Evolutionary conservation across 2,888 invertebrate species (phyloP), one percentile per base, ranked within the genome.

Genomic region (Sesia bembeciformis): DNA sequence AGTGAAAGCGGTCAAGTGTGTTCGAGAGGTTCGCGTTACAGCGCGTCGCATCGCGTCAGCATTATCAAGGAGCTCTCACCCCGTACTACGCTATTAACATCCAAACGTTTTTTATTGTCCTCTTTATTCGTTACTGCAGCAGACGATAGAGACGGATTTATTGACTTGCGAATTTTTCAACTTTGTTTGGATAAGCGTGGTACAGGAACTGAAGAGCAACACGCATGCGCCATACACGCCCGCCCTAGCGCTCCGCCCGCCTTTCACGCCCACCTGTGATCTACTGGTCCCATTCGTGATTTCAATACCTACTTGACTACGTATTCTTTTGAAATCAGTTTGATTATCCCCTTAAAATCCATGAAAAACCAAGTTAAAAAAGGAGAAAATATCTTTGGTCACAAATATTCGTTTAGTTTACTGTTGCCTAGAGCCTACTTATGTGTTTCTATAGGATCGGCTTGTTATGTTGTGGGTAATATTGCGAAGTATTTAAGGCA

Each of bases 141-240:
- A 66, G 61, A 63, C 64, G 78, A 83, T 75, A 77, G 81, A 76
- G 86, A 85, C 70, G 65, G 74, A 67, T 66, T 72, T 71, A 70
- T 74, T 72, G 65, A 63, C 67, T 68, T 70, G 74, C 72, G 72
- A 59, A 59, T 62, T 58, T 54, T 72, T 72, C 66, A 66, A 63
- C 68, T 70, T 67, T 56, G 57, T 59, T 60, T 59, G 60, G 62
- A 63, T 62, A 60, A 65, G 63, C 61, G 60, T 58, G 61, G 66
- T 62, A 58, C 60, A 63, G 60, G 71, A 70, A 65, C 66, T 62
- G 56, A 61, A 62, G 66, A 67, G 64, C 57, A 66, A 58, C 58
- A 76, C 88, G 88, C 88, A 86, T 86, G 88, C 88, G 87, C 72
- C 64, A 56, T 64, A 58, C 74, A 78, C 86, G 85, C 85, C 86